A percentile compares a stretch with the other conserved stretches of the same genome.
phyloP scores from a whole-genome alignment of 2,888 invertebrate species.

The Neria commutata region DNA sequence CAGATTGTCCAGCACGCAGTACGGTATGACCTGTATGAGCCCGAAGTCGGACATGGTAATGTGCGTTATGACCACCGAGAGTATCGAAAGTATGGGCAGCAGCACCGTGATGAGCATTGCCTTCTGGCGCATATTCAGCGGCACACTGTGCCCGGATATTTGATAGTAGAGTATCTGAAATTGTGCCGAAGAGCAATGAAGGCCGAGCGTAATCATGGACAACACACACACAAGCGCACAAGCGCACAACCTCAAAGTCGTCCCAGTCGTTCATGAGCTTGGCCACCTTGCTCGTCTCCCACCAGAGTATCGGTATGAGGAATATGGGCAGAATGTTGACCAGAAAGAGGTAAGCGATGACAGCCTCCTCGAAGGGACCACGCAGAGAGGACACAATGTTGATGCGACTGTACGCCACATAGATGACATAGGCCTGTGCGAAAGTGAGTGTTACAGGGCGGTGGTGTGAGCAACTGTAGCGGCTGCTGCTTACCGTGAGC shows the following conservation, averaged over 20 bases:
- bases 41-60: constrained; percentile 74
- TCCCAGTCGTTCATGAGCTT: constrained; percentile 67
- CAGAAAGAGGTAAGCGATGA: constrained; percentile 76
- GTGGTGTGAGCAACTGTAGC: background rate
- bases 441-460: background rate
- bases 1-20: constrained; percentile 72
- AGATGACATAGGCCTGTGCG: constrained; percentile 65
- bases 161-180: constrained; percentile 67
- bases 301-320: constrained; percentile 70
- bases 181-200: no score
- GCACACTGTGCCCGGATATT: constrained; percentile 67
- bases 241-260: constrained; percentile 67
- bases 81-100: constrained; percentile 68
- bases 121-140: constrained; percentile 67
- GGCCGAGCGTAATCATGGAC: no score
- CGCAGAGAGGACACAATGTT: constrained; percentile 68
- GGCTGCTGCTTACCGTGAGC: constrained; percentile 54
- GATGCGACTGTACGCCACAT: constrained; percentile 69
- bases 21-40: constrained; percentile 70
- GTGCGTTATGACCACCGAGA: constrained; percentile 72
- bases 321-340: constrained; percentile 73
- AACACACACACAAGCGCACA: constrained; percentile 10
- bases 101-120: constrained; percentile 66
- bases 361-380: constrained; percentile 76
- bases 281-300: constrained; percentile 71